Base-by-base conservation (phyloP, 92 coral and sea anemone species). In the Zoanthus sansibaricus region DNA sequence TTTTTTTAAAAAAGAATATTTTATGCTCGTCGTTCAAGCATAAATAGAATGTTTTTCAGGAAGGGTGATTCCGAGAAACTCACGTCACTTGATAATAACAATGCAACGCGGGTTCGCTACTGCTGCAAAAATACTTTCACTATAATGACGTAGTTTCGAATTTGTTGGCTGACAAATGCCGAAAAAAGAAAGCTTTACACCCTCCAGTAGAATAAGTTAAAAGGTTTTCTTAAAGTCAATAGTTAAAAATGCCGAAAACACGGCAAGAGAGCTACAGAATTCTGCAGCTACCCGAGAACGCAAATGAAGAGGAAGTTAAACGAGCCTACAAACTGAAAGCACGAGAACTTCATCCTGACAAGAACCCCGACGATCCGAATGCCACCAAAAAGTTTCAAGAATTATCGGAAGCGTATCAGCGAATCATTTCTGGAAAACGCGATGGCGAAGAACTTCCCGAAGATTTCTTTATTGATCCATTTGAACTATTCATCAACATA, bases 301-400 rank as follows among this genome's bases (percentile, higher is more conserved):
- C 97, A 6, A 88, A 77, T 14, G 97, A 94, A 9, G 94, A 92
- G 3, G 97, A 94, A 68, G 92, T 94, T 45, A 82, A 77, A 82
- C 86, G 79, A 82, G 94, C 94, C 7, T 94, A 92, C 84, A 87
- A 89, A 68, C 93, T 82, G 84, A 94, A 94, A 88, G 97, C 97
- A 64, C 87, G 86, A 0, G 94, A 92, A 88, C 88, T 91, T 12
- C 97, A 94, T 62, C 97, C 97, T 32, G 97, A 94, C 86, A 94
- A 94, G 79, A 94, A 94, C 52, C 94, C 88, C 0, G 76, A 83
- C 32, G 95, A 92, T 48, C 93, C 93, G 44, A 64, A 82, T 14
- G 93, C 95, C 46, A 87, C 69, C 77, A 87, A 58, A 91, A 90
- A 82, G 72, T 94, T 94, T 82, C 95, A 94, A 76, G 90, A 87